Conservation (phyloP, 2,888 invertebrate species). For the Clivina fossor region DNA sequence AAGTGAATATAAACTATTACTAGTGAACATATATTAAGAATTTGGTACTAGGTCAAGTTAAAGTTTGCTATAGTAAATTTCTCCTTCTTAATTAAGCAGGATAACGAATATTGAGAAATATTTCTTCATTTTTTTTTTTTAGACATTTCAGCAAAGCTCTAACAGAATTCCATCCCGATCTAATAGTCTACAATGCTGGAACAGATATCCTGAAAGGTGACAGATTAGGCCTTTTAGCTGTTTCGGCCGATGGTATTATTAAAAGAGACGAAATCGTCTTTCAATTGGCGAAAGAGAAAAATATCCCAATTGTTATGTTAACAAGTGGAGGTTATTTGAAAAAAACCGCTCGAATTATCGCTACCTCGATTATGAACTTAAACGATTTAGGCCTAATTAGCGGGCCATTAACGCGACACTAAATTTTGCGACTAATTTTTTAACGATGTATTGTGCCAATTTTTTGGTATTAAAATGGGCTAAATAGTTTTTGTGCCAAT, state of each 20-base stretch:
- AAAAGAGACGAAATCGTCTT: constrained; percentile 84
- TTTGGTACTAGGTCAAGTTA: neutral
- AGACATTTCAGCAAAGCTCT: constrained; percentile 71
- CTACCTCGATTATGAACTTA: constrained; percentile 81
- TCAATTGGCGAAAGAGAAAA: constrained; percentile 61
- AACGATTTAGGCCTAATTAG: constrained; percentile 61
- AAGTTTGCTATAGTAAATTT: neutral
- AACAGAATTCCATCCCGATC: constrained; percentile 72
- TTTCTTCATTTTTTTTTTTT: too few species aligned
- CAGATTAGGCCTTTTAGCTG: constrained; percentile 59
- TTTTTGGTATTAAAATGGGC: too few species aligned
- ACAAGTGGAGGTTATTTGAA: constrained; percentile 86
- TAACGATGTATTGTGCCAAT: too few species aligned
- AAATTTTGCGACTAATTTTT: too few species aligned
- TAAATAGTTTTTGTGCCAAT: too few species aligned
- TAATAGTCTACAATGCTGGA: constrained; percentile 91
- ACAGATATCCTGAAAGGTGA: constrained; percentile 73
- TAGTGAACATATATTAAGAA: neutral
- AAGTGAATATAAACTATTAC: too few species aligned
- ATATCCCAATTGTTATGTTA: constrained; percentile 81
- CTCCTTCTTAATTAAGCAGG: neutral
- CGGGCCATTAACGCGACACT: constrained; percentile 41
- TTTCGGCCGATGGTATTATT: constrained; percentile 77
- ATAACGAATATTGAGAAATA: neutral
- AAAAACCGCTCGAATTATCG: constrained; percentile 77